Conservation (phyloP, 2,888 invertebrate genomes). For the Sipunculus nudus region DNA sequence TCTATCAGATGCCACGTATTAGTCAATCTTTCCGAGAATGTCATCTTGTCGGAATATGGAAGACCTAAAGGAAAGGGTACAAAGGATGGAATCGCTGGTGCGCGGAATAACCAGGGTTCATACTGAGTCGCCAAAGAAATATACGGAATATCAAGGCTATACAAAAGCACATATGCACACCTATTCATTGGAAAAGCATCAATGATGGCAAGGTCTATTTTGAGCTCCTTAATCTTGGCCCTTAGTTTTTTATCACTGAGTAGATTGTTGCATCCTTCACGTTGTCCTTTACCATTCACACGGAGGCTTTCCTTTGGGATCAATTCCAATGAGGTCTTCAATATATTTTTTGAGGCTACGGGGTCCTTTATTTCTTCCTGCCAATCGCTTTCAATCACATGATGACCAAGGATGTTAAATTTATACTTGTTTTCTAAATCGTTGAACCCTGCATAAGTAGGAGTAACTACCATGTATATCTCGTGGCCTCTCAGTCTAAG, state of each 20-base stretch:
- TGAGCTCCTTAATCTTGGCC: background rate
- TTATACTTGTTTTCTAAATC: background rate
- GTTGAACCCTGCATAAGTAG: constrained; percentile 4
- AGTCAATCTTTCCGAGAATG: constrained; percentile 20
- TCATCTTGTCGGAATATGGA: constrained; percentile 21
- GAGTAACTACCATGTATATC: constrained; percentile 9
- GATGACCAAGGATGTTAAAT: constrained; percentile 3
- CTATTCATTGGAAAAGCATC: constrained; percentile 21
- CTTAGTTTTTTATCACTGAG: constrained; percentile 18
- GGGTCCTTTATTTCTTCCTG: background rate
- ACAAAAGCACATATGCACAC: constrained; percentile 15
- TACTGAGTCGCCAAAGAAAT: constrained; percentile 16
- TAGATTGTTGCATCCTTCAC: constrained; percentile 19
- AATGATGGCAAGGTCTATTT: constrained; percentile 23
- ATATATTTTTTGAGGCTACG: too few relatives aligned
- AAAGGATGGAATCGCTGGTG: constrained; percentile 26
- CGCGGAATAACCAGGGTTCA: constrained; percentile 30
- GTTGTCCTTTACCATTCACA: constrained; percentile 4
- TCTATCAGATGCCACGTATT: constrained; percentile 21
- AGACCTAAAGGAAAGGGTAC: constrained; percentile 19
- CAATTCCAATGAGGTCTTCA: too few relatives aligned
- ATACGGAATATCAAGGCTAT: constrained; percentile 26
- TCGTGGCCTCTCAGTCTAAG: constrained; percentile 22
- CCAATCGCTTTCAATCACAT: constrained; percentile 2
- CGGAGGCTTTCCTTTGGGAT: constrained; percentile 16